Evolutionary conservation across 2,113 vertebrate species (phyloP), one percentile per base, ranked within the genome.

Genomic region (Hyperopisus bebe): DNA sequence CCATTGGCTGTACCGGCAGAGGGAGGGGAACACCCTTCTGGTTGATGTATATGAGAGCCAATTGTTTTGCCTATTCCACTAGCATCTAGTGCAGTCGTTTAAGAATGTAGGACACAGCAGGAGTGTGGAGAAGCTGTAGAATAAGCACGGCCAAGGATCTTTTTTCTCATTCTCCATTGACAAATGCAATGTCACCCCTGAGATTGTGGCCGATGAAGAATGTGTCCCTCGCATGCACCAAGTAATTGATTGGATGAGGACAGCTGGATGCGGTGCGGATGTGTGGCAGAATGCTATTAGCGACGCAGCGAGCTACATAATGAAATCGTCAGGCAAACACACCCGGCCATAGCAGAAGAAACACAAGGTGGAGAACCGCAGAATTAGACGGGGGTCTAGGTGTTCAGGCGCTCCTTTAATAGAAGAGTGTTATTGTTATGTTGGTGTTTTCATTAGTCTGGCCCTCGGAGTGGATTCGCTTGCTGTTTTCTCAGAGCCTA

Each of bases 181-280:
- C 53, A 89, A 85, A 46, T 90, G 39, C 66, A 46, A 55, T 55
- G 87, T 92, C 77, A 89, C 47, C 62, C 93, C 21, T 31, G 2
- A 17, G 89, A 89, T 53, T 44, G 88, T 70, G 10, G 39, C 8
- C 39, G 1, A 53, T 62, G 80, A 89, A 47, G 82, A 48, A 89
- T 86, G 50, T 44, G 89, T 85, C 51, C 48, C 21, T 3, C n/a
- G 13, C 53, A 11, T 35, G 13, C 35, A 15, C 24, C 17, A 47
- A 31, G 89, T 89, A 89, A 89, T 86, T 84, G 80, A 84, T 89
- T 62, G 89, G 80, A 85, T 66, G 89, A 80, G 24, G 50, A 89
- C 53, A 48, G 82, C 51, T 46, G 55, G 80, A 51, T 31, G n/a
- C 47, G 55, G 44, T 48, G 51, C 24, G 50, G 51, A 53, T 84